Evolutionary conservation across 23 tunicate species (phyloP), one percentile per base, ranked within the genome.

Genomic region (Botrylloides violaceus): DNA sequence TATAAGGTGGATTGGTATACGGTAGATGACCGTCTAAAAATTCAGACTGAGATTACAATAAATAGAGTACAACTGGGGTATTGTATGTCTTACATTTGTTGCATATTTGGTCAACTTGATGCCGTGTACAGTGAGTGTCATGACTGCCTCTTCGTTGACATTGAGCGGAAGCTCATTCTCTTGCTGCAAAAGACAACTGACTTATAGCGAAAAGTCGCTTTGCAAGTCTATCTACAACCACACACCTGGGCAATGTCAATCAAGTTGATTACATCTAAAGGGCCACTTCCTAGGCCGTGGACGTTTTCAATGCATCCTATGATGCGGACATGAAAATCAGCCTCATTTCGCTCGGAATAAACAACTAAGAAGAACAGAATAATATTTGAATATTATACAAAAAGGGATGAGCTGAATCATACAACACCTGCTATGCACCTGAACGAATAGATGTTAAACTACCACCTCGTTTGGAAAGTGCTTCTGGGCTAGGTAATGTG

Each of bases 201-300:
- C 26, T 18, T 20, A 15, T 65, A 20, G 29, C 0, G 26, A 65
- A 65, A 29, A 65, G 21, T 0, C 12, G 31, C 56, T 29, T 65
- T 31, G 47, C 29, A 0, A 18, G 29, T 12, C 21, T 65, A 29
- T 20, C 29, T 25, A 20, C 0, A 23, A 22, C n/a, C 22, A n/a
- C 58, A 4, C 29, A 87, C 95, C 86, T 87, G 95, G 3, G 95
- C 95, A 70, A 81, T 58, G 71, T 87, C 95, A 50, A 87, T 71
- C 5, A 70, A 72, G 39, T 87, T 87, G 49, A 87, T 87, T 15
- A 87, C 86, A 49, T 87, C 95, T 37, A 87, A 47, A 7, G 95
- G 86, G 2, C 95, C 95, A 30, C 83, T 81, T 25, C 82, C 86
- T 3, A 36, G 75, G 9, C 95, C 86, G 2, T 34, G 29, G 24